A percentile compares a stretch with the other conserved stretches of the same genome.
These are phyloP conservation scores for Grammomys surdaster DNA, from an alignment of 2,113 vertebrate species.

Conservation along the genomic window DNA sequence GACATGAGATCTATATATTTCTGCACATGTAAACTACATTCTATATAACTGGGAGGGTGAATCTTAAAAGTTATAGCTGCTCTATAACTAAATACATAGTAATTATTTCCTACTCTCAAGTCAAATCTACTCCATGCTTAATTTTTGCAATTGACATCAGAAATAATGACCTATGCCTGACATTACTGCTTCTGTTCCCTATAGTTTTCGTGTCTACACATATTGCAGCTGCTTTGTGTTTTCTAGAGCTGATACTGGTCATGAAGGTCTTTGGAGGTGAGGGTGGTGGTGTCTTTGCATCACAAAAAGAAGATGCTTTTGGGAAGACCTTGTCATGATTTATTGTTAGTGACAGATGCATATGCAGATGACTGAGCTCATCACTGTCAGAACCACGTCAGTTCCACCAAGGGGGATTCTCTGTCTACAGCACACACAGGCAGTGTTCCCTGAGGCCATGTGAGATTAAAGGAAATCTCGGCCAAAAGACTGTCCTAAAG, in stretches of 20 bases:
- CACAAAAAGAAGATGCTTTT: constrained; percentile 29
- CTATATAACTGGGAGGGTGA: neutral
- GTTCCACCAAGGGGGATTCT: neutral
- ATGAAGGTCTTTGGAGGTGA: neutral
- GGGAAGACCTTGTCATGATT: constrained; percentile 23
- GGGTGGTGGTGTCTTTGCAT: neutral
- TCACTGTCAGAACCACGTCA: constrained; percentile 60
- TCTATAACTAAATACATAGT: neutral
- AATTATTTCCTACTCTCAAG: constrained; percentile 40
- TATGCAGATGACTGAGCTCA: constrained; percentile 71
- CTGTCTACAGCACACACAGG: neutral
- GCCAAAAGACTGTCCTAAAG: neutral
- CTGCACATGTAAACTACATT: constrained; percentile 24
- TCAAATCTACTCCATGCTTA: neutral
- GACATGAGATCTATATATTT: neutral
- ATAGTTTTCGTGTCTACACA: neutral
- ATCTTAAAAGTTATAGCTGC: neutral
- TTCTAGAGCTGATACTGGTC: neutral
- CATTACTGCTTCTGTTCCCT: neutral
- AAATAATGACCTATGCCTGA: neutral
- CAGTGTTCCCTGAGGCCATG: constrained; percentile 44
- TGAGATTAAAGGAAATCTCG: constrained; percentile 41
- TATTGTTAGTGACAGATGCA: constrained; percentile 74
- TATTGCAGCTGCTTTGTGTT: neutral
- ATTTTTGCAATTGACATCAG: neutral